A percentile compares a stretch with the other conserved stretches of the same genome.
phyloP scores from a whole-genome alignment of 2,888 invertebrate genomes.

The Drosophila ustulata region DNA sequence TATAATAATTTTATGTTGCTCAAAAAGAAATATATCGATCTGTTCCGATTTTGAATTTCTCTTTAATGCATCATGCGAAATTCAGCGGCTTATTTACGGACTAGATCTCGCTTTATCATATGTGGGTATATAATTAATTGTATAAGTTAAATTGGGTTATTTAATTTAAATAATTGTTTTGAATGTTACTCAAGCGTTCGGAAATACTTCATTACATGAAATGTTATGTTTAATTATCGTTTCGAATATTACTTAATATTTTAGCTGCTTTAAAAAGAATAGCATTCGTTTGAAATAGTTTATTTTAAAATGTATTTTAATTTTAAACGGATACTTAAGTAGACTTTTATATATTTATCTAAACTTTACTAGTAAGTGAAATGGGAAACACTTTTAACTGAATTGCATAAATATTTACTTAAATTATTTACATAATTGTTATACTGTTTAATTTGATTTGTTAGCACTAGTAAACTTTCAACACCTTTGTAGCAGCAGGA shows the following conservation, averaged over 20 bases:
- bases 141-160: constrained; percentile 2
- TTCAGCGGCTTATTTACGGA: background rate
- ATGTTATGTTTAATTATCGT: background rate
- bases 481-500: constrained; percentile 63
- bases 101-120: background rate
- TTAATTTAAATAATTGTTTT: constrained; percentile 22
- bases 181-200: background rate
- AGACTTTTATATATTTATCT: background rate
- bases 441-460: constrained; percentile 19
- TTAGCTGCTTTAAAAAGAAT: background rate
- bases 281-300: background rate
- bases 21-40: constrained; percentile 12
- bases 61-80: background rate
- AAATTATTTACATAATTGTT: constrained; percentile 1
- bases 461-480: constrained; percentile 24
- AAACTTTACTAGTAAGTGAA: background rate
- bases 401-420: background rate
- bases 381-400: background rate
- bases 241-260: background rate
- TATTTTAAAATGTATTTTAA: constrained; percentile 4
- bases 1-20: constrained; percentile 45
- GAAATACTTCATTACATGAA: background rate
- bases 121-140: background rate
- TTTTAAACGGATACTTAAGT: background rate
- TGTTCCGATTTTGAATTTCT: background rate